A percentile compares a stretch with the other conserved stretches of the same genome.
phyloP scores from a whole-genome alignment of 2,113 vertebrate species.

The Perccottus glenii region DNA sequence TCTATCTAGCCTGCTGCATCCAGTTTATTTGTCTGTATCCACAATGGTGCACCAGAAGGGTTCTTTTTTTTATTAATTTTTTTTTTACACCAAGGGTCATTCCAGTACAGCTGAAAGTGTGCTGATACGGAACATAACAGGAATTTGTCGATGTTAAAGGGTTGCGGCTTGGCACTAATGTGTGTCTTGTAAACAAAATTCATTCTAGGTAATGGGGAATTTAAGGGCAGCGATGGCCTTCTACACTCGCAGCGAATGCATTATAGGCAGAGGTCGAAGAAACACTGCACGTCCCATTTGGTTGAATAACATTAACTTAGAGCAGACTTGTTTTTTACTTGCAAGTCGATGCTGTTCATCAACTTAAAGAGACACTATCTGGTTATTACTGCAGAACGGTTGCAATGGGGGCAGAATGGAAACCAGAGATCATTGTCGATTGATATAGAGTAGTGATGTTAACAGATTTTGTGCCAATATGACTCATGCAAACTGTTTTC shows the following conservation, averaged over 20 bases:
- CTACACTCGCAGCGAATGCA: background rate
- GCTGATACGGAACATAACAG: constrained; percentile 25
- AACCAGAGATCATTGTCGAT: too few relatives aligned
- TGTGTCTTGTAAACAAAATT: constrained; percentile 5
- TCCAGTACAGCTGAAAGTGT: constrained; percentile 16
- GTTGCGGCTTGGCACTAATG: constrained; percentile 14
- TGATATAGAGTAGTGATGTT: too few relatives aligned
- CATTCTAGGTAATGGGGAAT: constrained; percentile 32
- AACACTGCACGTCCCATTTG: background rate
- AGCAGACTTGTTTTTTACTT: background rate
- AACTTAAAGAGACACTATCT: constrained; percentile 6
- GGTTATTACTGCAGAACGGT: background rate
- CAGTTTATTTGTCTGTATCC: constrained; percentile 32
- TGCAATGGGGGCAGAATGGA: too few relatives aligned
- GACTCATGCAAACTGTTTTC: too few relatives aligned
- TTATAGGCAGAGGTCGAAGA: constrained; percentile 10
- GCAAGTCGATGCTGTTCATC: constrained; percentile 1
- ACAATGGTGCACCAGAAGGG: constrained; percentile 3
- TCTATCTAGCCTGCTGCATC: constrained; percentile 45
- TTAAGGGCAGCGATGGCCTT: constrained; percentile 15
- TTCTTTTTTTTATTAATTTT: background rate
- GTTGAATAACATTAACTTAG: background rate
- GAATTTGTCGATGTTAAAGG: constrained; percentile 21
- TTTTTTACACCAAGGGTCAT: constrained; percentile 17
- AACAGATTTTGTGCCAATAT: too few relatives aligned